A percentile compares a stretch with the other conserved stretches of the same genome.
Conservation (phyloP, 2,888 invertebrate genomes). For the Zygothrica quintamaculata region DNA sequence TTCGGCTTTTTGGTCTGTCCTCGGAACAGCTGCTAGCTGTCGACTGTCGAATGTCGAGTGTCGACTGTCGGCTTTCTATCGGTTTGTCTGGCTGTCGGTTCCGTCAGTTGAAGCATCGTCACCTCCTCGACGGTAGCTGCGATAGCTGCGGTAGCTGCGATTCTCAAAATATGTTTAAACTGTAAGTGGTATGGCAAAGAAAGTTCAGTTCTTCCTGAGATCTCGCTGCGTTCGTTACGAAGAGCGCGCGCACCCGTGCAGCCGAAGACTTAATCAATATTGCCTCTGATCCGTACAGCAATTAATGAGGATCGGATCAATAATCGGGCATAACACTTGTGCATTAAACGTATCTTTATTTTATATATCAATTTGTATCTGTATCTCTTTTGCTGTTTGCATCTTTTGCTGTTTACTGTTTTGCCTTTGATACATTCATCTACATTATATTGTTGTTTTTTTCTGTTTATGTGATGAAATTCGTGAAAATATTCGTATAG, state of each 20-base stretch:
- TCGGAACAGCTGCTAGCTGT: slow-evolving; percentile 72
- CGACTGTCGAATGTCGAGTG: slow-evolving; percentile 18
- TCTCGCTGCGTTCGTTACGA: slow-evolving; percentile 81
- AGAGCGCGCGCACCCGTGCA: slow-evolving; percentile 53
- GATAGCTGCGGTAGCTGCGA: slow-evolving; percentile 7
- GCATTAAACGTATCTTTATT: slow-evolving; percentile 34
- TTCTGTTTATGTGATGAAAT: slow-evolving; percentile 44
- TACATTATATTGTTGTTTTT: slow-evolving; percentile 3
- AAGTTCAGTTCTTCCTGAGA: slow-evolving; percentile 84
- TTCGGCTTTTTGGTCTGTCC: slow-evolving; percentile 55
- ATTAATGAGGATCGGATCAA: slow-evolving; percentile 54
- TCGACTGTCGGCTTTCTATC: slow-evolving; percentile 1
- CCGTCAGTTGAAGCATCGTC: slow-evolving; percentile 26
- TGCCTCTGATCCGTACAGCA: slow-evolving; percentile 35
- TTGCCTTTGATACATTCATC: not conserved
- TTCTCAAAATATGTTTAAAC: slow-evolving; percentile 76
- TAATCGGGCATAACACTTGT: slow-evolving; percentile 42
- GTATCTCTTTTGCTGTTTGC: slow-evolving; percentile 2
- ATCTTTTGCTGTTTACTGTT: no score
- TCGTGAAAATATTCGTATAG: slow-evolving; percentile 39
- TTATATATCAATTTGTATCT: slow-evolving; percentile 21
- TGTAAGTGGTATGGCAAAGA: slow-evolving; percentile 82
- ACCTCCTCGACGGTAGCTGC: slow-evolving; percentile 59
- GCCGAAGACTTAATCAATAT: slow-evolving; percentile 29
- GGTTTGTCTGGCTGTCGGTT: not conserved